Conservation (phyloP, 2,113 vertebrate species). For the Syngnathus typhle region DNA sequence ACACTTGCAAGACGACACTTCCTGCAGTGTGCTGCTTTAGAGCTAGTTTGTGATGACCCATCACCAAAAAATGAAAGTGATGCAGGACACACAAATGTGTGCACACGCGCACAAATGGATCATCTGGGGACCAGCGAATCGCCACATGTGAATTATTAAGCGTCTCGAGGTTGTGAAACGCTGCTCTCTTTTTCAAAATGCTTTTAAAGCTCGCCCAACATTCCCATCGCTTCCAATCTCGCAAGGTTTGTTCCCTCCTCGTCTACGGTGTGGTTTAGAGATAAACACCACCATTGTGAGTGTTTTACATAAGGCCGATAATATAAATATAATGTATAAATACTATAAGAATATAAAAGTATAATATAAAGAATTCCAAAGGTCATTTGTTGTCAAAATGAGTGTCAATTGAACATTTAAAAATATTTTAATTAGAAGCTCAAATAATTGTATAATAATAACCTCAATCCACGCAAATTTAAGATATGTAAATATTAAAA, state of each 20-base stretch:
- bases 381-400: no score
- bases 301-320: not conserved
- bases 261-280: not conserved
- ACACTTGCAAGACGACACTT: not conserved
- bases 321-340: not conserved
- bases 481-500: no score
- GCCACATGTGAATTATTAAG: conserved; percentile 60
- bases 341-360: no score
- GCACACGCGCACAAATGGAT: conserved; percentile 33
- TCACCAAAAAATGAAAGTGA: not conserved
- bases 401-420: no score
- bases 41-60: not conserved
- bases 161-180: conserved; percentile 34
- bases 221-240: not conserved
- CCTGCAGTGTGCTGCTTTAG: not conserved
- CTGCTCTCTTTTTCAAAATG: conserved; percentile 31
- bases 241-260: not conserved
- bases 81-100: not conserved
- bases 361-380: no score
- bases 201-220: conserved; percentile 40
- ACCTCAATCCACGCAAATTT: no score
- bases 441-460: no score
- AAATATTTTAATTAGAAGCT: no score
- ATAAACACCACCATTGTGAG: not conserved
- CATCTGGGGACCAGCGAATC: conserved; percentile 33